Evolutionary conservation across 92 coral and sea anemone species (phyloP), one percentile per base, ranked within the genome.

Genomic region (Scolanthus callimorphus): DNA sequence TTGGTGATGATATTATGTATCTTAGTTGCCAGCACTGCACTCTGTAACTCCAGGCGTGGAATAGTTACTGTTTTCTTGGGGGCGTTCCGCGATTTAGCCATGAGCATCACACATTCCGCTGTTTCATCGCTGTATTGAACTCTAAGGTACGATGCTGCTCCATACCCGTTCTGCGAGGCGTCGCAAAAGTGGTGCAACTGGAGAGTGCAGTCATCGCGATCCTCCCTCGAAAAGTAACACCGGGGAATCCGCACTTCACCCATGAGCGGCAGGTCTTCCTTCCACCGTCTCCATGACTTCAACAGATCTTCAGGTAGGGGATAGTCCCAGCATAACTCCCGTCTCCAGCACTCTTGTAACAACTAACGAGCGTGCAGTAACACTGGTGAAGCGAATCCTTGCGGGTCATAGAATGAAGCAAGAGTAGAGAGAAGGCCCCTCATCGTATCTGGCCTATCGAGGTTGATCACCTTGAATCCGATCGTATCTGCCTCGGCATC

Each of bases 11-110:
- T n/a, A n/a, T n/a, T n/a, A n/a, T n/a, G n/a, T n/a, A n/a, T n/a
- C n/a, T n/a, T n/a, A n/a, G n/a, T n/a, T n/a, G 79, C 73, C 20
- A 74, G 52, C 53, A 49, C 63, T 45, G 55, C 49, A 19, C 29
- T 55, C 79, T 61, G 49, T 55, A 72, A 27, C 64, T 73, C 80
- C 59, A 73, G 63, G n/a, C 80, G 34, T 15, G 79, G 80, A 11
- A 63, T 52, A 2, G 80, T 62, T 0, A 73, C 29, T 10, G 73
- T 39, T 41, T 56, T 64, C 27, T 29, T 17, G n/a, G 81, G 74
- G 73, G 64, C 55, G 47, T 63, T 59, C 31, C 74, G 73, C 2
- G 81, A 52, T 22, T 73, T 51, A n/a, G 64, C 52, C 45, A 63
- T 51, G 30, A 71, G 22, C 39, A 63, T n/a, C 27, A 34, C 63